Evolutionary conservation across 37 sponge, comb jelly and placozoan genomes (phyloP), one percentile per base, ranked within the genome.

Genomic region (Cliona cf. orientalis): DNA sequence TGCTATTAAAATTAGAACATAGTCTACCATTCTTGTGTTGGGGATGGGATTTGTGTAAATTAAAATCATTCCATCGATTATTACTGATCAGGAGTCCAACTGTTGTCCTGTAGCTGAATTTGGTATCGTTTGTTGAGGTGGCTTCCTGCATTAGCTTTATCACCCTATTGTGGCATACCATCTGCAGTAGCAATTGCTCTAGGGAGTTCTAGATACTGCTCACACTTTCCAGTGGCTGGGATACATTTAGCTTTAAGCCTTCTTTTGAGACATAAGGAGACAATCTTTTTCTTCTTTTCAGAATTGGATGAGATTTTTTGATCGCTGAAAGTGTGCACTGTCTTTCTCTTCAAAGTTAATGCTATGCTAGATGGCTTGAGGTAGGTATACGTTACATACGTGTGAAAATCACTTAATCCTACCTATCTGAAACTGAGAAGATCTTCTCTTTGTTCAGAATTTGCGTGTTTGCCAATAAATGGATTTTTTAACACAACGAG

Each of bases 31-130:
- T 3, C n/a, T 22, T 40, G 37, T 33, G 7, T 40, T 59, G 14
- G 76, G 41, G 3, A 75, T 7, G 4, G 76, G 76, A 1, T 67
- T 1, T 7, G 80, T 79, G 39, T 79, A 53, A 32, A 79, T 66
- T 37, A 79, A 21, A 25, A 79, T 66, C 80, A 79, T 79, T 0
- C 68, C 80, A 4, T 79, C 69, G 1, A 79, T 12, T 1, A 79
- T 79, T 0, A 66, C 80, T 46, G 68, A 19, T 28, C 60, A n/a
- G 3, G 77, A 42, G 35, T 23, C 39, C 77, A 61, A 76, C 42
- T 6, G 26, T 5, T 46, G 5, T 3, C 46, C 11, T 2, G 53
- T 5, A 46, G 34, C 36, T 3, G 57, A 21, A 2, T 5, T 1
- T 46, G 46, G 31, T 73, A 73, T 21, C 74, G 2, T 46, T 49